These are phyloP conservation scores for Rotaria magnacalcarata DNA, from an alignment of 2,888 invertebrate genomes.

Conservation along the genomic window DNA sequence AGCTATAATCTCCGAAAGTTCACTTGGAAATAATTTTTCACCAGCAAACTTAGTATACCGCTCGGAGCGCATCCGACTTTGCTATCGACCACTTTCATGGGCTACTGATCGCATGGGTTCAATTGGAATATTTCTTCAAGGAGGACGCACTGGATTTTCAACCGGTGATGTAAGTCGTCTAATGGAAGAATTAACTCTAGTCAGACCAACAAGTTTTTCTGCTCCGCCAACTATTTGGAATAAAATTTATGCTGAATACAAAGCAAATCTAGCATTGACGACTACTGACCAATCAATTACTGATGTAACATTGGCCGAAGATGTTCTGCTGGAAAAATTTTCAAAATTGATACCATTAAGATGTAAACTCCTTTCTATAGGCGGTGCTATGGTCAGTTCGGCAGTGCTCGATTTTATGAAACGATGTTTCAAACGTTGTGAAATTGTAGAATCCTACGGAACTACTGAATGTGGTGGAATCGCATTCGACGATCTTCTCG, in stretches of 20 bases:
- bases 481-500: not conserved
- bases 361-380: not conserved
- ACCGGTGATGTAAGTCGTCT: not conserved
- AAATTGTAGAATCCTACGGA: not conserved
- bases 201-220: not conserved
- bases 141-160: not conserved
- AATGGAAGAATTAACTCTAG: not conserved
- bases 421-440: not conserved
- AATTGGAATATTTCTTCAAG: not conserved
- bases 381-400: not conserved
- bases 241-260: not conserved
- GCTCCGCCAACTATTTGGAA: slow-evolving; percentile 13
- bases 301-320: not conserved
- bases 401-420: not conserved
- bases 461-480: not conserved
- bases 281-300: not conserved
- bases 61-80: not conserved
- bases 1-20: not conserved
- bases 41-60: not conserved
- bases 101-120: not conserved
- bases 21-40: not conserved
- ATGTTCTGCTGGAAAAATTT: not conserved
- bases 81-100: not conserved
- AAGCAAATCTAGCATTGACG: not conserved
- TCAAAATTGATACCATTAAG: not conserved